Evolutionary conservation across 2,113 vertebrate species (phyloP).

Genomic region (Genyomyrus donnyi): DNA sequence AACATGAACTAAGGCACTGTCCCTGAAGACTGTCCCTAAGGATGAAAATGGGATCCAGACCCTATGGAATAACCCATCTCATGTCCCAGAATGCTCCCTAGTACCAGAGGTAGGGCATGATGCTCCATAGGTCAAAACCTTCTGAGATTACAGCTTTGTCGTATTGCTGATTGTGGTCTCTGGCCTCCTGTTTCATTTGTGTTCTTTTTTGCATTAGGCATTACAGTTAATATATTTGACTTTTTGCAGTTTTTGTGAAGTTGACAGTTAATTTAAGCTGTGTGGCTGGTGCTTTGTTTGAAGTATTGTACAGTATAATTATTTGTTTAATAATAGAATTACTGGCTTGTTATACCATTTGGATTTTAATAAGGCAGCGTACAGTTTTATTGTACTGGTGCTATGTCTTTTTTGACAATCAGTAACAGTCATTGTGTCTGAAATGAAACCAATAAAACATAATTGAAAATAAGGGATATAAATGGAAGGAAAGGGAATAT

Average conservation of each 20-base stretch:
- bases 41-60: no score
- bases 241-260: slow-evolving; percentile 55
- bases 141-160: slow-evolving; percentile 7
- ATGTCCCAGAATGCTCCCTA: background rate
- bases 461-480: slow-evolving; percentile 63
- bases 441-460: slow-evolving; percentile 67
- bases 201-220: slow-evolving; percentile 64
- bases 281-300: slow-evolving; percentile 67
- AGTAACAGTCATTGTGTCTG: slow-evolving; percentile 63
- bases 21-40: no score
- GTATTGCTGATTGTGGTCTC: slow-evolving; percentile 43
- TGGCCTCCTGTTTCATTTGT: slow-evolving; percentile 50
- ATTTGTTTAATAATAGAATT: slow-evolving; percentile 53
- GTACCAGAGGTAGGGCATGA: background rate
- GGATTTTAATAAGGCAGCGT: slow-evolving; percentile 73
- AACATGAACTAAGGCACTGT: background rate
- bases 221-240: slow-evolving; percentile 68
- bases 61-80: background rate
- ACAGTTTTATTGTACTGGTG: slow-evolving; percentile 99
- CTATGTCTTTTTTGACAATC: slow-evolving; percentile 80
- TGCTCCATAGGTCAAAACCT: background rate
- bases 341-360: slow-evolving; percentile 51
- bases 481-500: slow-evolving; percentile 20
- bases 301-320: slow-evolving; percentile 50
- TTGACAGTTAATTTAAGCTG: slow-evolving; percentile 40